Evolutionary conservation across 2,888 invertebrate species (phyloP).

Genomic region (Phaonia tiefii): DNA sequence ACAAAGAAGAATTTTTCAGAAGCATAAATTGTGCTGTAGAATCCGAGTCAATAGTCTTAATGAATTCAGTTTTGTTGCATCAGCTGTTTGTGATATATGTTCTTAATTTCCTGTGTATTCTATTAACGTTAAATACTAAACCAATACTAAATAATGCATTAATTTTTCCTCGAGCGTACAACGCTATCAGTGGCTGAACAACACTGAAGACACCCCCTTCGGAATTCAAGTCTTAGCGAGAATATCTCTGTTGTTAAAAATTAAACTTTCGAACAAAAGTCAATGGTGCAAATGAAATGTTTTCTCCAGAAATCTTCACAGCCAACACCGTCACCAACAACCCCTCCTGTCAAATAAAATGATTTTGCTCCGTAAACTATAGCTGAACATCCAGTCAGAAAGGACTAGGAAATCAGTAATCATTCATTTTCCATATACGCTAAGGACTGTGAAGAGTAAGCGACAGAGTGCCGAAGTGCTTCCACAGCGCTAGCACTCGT

Average conservation of each 20-base stretch:
- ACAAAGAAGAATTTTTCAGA: no score
- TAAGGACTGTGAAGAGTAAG: background rate
- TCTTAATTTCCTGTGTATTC: no score
- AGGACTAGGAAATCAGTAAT: constrained; percentile 28
- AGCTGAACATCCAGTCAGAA: background rate
- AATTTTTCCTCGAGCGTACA: constrained; percentile 21
- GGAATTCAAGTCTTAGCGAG: no score
- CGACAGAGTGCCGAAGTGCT: constrained; percentile 2
- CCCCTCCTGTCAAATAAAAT: no score
- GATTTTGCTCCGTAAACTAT: background rate
- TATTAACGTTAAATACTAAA: no score
- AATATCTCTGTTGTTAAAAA: constrained; percentile 41
- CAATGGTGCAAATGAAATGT: constrained; percentile 75
- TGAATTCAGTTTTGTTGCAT: no score
- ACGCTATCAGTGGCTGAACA: background rate
- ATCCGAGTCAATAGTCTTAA: no score
- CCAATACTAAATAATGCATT: no score
- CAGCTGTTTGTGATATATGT: no score
- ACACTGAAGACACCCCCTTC: constrained; percentile 39
- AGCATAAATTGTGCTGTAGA: no score
- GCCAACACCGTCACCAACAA: constrained; percentile 19
- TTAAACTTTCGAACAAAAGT: constrained; percentile 71
- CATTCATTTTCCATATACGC: constrained; percentile 40
- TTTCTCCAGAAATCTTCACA: background rate
- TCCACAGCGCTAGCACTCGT: constrained; percentile 7